Conservation (phyloP, 2,113 vertebrate genomes). For the Gobio gobio region DNA sequence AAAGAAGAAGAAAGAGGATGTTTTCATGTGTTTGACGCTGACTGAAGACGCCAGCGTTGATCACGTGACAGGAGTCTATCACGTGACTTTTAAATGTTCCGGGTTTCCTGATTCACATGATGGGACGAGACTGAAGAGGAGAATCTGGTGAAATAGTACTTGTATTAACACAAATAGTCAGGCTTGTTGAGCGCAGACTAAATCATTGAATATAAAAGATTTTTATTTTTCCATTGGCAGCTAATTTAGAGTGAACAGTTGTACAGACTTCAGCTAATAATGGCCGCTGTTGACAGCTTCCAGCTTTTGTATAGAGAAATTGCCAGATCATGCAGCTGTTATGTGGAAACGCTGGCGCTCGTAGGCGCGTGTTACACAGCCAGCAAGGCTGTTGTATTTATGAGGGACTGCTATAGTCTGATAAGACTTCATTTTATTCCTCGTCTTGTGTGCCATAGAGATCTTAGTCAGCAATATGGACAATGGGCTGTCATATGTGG, state of each 20-base stretch:
- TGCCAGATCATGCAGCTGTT: conserved; percentile 83
- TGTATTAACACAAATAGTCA: neutral
- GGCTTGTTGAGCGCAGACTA: neutral
- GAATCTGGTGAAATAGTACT: neutral
- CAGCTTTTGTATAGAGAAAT: conserved; percentile 87
- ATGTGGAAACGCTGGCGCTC: conserved; percentile 86
- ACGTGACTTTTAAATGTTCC: conserved; percentile 30
- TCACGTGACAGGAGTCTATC: conserved; percentile 5
- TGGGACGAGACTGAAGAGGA: neutral
- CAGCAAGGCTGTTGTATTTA: conserved; percentile 76
- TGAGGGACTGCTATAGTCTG: conserved; percentile 78
- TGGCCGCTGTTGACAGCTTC: conserved; percentile 96
- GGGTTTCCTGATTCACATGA: neutral
- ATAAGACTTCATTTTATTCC: conserved; percentile 87
- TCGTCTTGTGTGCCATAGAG: conserved; percentile 70
- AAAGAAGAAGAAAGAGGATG: neutral
- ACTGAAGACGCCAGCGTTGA: neutral
- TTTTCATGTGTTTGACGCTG: neutral
- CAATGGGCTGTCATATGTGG: conserved; percentile 91
- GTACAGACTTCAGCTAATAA: conserved; percentile 56
- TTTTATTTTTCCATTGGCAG: neutral
- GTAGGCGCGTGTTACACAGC: conserved; percentile 88
- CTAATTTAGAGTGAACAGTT: neutral
- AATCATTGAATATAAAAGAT: neutral
- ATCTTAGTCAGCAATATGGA: conserved; percentile 84